Conservation (phyloP, 2,888 invertebrate species). For the Agrochola litura region DNA sequence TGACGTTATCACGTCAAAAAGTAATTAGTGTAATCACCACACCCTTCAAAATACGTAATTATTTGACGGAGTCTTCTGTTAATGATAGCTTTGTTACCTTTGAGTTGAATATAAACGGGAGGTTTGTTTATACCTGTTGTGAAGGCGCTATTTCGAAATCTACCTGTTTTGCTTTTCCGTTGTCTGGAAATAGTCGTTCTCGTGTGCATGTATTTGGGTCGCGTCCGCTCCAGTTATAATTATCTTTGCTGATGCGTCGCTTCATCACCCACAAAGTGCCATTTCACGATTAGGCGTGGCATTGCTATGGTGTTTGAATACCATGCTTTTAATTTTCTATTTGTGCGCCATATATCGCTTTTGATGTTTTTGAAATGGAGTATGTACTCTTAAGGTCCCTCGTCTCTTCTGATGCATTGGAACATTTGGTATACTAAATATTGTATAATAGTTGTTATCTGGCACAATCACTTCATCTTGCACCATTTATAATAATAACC, state of each 20-base stretch:
- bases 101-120: slow-evolving; percentile 40
- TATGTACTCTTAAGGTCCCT: neutral
- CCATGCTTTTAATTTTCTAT: slow-evolving; percentile 46
- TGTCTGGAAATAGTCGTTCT: slow-evolving; percentile 85
- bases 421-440: too few species aligned
- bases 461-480: neutral
- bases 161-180: slow-evolving; percentile 83
- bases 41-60: slow-evolving; percentile 37
- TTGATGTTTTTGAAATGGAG: slow-evolving; percentile 21
- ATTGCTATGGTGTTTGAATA: slow-evolving; percentile 56
- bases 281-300: slow-evolving; percentile 70
- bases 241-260: slow-evolving; percentile 83
- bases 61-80: slow-evolving; percentile 49
- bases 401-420: neutral
- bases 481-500: slow-evolving; percentile 16
- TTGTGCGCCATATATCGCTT: slow-evolving; percentile 8
- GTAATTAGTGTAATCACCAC: slow-evolving; percentile 62
- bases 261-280: slow-evolving; percentile 75
- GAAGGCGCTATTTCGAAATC: slow-evolving; percentile 80
- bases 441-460: neutral
- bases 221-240: slow-evolving; percentile 83
- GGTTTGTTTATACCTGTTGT: slow-evolving; percentile 55
- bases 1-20: slow-evolving; percentile 56
- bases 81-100: slow-evolving; percentile 54
- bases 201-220: slow-evolving; percentile 86